Conservation (phyloP, 1,140 invertebrate genomes). For the Drosophila miranda region DNA sequence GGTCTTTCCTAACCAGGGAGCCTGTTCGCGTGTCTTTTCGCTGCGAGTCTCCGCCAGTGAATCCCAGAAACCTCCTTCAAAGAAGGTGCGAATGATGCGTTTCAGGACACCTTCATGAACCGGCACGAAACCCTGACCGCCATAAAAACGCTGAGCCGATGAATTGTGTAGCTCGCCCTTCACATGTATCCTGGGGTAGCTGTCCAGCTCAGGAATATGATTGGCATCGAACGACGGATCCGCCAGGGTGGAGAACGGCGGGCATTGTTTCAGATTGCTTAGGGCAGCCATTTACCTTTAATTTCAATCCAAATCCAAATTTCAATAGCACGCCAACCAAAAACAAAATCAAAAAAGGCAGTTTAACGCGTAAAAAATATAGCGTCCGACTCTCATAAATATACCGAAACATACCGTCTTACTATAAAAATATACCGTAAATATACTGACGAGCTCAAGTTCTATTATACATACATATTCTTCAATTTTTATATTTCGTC, state of each 20-base stretch:
- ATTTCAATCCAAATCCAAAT: slow-evolving; percentile 1
- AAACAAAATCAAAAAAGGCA: not conserved
- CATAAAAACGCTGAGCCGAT: slow-evolving; percentile 20
- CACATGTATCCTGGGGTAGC: slow-evolving; percentile 54
- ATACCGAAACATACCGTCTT: too few relatives aligned
- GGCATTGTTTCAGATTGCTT: slow-evolving; percentile 57
- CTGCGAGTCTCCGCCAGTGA: slow-evolving; percentile 83
- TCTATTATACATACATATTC: too few relatives aligned
- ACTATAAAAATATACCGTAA: too few relatives aligned
- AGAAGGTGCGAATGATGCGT: slow-evolving; percentile 83
- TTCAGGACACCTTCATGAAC: slow-evolving; percentile 83
- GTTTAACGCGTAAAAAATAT: not conserved
- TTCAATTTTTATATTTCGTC: too few relatives aligned
- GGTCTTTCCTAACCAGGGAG: slow-evolving; percentile 72
- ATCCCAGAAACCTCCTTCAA: slow-evolving; percentile 85
- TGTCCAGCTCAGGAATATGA: slow-evolving; percentile 20
- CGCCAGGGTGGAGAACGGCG: slow-evolving; percentile 25
- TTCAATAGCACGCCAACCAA: too few relatives aligned
- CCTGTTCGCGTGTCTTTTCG: slow-evolving; percentile 72
- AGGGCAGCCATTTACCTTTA: slow-evolving; percentile 49
- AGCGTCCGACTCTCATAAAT: too few relatives aligned
- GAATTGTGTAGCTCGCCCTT: slow-evolving; percentile 32
- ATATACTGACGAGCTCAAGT: too few relatives aligned
- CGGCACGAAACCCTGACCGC: slow-evolving; percentile 74
- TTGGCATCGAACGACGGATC: slow-evolving; percentile 5